phyloP scores from a whole-genome alignment of 2,888 invertebrate genomes.

The Isotomurus palustris region DNA sequence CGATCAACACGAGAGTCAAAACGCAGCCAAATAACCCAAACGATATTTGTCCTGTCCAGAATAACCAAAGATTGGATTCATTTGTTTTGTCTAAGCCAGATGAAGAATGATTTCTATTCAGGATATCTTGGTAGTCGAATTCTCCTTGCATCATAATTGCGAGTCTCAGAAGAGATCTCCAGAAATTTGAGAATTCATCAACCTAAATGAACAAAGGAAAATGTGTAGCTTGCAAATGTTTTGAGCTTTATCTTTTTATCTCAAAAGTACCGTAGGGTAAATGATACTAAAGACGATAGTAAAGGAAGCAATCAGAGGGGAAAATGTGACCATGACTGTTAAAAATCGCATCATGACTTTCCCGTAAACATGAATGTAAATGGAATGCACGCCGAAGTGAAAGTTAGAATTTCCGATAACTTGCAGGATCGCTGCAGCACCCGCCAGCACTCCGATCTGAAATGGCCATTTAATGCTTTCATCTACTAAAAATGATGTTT shows the following conservation, averaged over 20 bases:
- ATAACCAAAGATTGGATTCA: background rate
- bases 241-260: background rate
- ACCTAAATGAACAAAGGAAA: background rate
- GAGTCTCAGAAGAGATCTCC: background rate
- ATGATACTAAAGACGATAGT: constrained; percentile 1
- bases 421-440: background rate
- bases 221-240: background rate
- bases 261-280: background rate
- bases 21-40: background rate
- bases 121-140: constrained; percentile 7
- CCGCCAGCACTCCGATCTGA: background rate
- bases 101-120: background rate
- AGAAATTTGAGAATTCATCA: background rate
- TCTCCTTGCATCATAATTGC: constrained; percentile 13
- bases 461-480: too few relatives aligned
- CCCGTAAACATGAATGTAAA: constrained; percentile 10
- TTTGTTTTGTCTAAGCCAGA: background rate
- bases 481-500: too few relatives aligned
- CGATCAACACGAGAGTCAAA: constrained; percentile 13
- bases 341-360: constrained; percentile 10
- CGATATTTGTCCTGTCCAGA: constrained; percentile 1
- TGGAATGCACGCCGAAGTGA: constrained; percentile 6
- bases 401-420: constrained; percentile 8
- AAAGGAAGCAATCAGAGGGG: background rate
- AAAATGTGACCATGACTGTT: constrained; percentile 8